Conservation (phyloP, 2,113 vertebrate genomes). For the Psettodes erumei region DNA sequence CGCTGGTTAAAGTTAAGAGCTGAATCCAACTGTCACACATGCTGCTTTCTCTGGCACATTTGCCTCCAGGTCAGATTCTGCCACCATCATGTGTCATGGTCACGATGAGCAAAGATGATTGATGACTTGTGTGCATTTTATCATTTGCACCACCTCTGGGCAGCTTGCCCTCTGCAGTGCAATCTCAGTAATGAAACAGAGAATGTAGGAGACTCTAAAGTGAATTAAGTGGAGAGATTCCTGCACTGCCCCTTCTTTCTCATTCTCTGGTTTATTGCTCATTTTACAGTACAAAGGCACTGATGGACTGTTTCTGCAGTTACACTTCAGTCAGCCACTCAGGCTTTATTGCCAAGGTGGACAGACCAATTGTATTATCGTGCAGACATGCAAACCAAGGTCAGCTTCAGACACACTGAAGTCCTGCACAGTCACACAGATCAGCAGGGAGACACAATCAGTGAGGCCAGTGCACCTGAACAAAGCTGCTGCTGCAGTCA, state of each 20-base stretch:
- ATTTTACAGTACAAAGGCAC: slow-evolving; percentile 37
- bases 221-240: slow-evolving; percentile 60
- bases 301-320: slow-evolving; percentile 46
- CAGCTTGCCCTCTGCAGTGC: slow-evolving; percentile 46
- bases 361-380: slow-evolving; percentile 7
- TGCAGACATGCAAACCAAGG: slow-evolving; percentile 35
- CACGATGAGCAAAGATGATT: slow-evolving; percentile 37
- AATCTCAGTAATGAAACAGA: slow-evolving; percentile 76
- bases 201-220: slow-evolving; percentile 50
- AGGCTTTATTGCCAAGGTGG: neutral
- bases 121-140: slow-evolving; percentile 21
- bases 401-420: slow-evolving; percentile 4
- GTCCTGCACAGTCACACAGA: slow-evolving; percentile 32
- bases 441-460: slow-evolving; percentile 21
- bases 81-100: slow-evolving; percentile 52
- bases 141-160: slow-evolving; percentile 35
- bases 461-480: slow-evolving; percentile 17
- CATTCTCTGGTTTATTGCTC: slow-evolving; percentile 46
- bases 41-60: slow-evolving; percentile 34
- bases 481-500: slow-evolving; percentile 29
- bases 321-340: slow-evolving; percentile 34
- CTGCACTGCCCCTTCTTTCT: slow-evolving; percentile 23
- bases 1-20: neutral
- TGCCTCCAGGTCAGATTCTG: slow-evolving; percentile 22
- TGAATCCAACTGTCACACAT: slow-evolving; percentile 19